These are phyloP conservation scores for Phaenicophaeus curvirostris DNA, from an alignment of 2,797 vertebrate genomes.

Conservation along the genomic window DNA sequence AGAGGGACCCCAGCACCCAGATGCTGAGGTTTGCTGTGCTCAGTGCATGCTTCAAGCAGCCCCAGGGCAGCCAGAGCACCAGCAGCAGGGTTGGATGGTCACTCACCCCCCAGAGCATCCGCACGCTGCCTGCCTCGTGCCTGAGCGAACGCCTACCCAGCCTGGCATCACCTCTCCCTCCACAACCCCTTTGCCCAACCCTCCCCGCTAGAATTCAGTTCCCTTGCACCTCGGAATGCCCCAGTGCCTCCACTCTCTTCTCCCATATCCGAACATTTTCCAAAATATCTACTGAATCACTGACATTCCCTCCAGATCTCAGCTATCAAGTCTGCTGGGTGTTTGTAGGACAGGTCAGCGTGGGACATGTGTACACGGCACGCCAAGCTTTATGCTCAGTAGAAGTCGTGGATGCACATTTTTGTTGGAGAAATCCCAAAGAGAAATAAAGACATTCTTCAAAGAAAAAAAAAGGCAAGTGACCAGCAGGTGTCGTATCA, in stretches of 20 bases:
- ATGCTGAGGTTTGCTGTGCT: not conserved
- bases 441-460: not conserved
- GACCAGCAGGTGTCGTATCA: not conserved
- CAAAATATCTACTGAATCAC: not conserved
- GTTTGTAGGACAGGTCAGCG: not conserved
- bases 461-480: not conserved
- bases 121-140: not conserved
- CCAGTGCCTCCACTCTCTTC: not conserved
- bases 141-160: not conserved
- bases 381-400: not conserved
- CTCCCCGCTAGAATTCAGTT: not conserved
- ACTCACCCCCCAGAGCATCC: not conserved
- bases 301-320: not conserved
- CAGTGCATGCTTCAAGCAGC: accelerated
- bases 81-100: not conserved
- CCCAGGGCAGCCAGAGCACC: not conserved
- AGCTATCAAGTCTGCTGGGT: not conserved
- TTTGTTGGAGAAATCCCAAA: not conserved
- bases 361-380: accelerated
- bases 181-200: not conserved
- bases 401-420: not conserved
- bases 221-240: not conserved
- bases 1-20: not conserved
- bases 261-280: not conserved
- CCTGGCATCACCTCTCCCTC: not conserved